Evolutionary conservation across 2,888 invertebrate species (phyloP), one percentile per base, ranked within the genome.

Genomic region (Tricholauxania praeusta): DNA sequence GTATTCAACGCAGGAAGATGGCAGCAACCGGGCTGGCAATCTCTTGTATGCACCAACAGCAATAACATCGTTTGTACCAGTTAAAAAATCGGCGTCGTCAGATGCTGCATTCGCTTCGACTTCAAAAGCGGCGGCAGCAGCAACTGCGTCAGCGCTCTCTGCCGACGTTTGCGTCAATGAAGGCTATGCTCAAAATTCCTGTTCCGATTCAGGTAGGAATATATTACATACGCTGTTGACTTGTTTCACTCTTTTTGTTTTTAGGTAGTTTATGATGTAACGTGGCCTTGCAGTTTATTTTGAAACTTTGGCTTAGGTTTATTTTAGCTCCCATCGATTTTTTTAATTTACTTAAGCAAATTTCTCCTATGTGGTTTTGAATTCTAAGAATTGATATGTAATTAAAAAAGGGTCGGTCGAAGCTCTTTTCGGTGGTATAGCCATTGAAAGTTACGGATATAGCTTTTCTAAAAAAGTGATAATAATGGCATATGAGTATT

Each of bases 161-260:
- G 39, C 12, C 32, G 52, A 63, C 14, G 32, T 17, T 32, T 51
- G 28, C 62, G 47, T 39, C 17, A 10, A 52, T 39, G 70, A 39
- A 49, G 55, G 48, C 52, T n/a, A 51, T 12, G 53, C 32, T 52
- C 12, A 28, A 52, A 60, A 60, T 59, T 69, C 59, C 53, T n/a
- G 53, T 62, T 62, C 48, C 39, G 70, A 70, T 39, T 53, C 70
- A 70, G 70, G 70, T 70, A 70, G n/a, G 55, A 14, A 52, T 66
- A 53, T 51, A 12, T 60, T 48, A 47, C 19, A 15, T 19, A 19
- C 5, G 19, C 15, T 51, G 64, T 48, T 64, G 64, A 10, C 28
- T 19, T 48, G 69, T 22, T 69, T n/a, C 51, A 51, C 32, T 52
- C 39, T 69, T 69, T 52, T n/a, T 51, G 19, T 55, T 19, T 57